Evolutionary conservation across 2,888 invertebrate genomes (phyloP).

Genomic region (Apocheima hispidaria): DNA sequence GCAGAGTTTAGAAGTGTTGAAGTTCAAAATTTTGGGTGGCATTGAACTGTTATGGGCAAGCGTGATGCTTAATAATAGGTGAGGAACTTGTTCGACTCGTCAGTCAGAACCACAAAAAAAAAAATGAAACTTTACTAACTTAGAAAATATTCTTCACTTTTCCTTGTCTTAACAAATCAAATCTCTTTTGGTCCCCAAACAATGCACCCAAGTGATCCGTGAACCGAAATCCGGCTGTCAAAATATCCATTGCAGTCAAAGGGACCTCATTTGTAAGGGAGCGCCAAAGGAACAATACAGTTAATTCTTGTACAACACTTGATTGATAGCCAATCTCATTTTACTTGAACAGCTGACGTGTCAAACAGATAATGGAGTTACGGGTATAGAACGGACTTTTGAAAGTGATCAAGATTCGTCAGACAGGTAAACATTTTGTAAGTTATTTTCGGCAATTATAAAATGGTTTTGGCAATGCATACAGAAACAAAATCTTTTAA

Average conservation of each 20-base stretch:
- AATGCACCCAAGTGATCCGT: slow-evolving; percentile 54
- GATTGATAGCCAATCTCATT: slow-evolving; percentile 77
- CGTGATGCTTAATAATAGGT: too few species aligned
- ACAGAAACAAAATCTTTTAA: too few species aligned
- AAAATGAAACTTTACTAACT: background rate
- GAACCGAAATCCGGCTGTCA: slow-evolving; percentile 64
- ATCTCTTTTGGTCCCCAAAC: slow-evolving; percentile 40
- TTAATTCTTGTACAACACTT: slow-evolving; percentile 76
- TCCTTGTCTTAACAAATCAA: slow-evolving; percentile 40
- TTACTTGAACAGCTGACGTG: slow-evolving; percentile 61
- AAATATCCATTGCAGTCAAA: slow-evolving; percentile 61
- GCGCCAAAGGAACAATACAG: slow-evolving; percentile 76
- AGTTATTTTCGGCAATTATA: background rate
- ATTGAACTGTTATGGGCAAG: too few species aligned
- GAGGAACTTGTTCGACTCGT: too few species aligned
- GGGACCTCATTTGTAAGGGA: slow-evolving; percentile 68
- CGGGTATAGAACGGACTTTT: slow-evolving; percentile 6
- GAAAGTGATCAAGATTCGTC: background rate
- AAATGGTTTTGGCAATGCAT: too few species aligned
- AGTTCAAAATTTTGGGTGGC: too few species aligned
- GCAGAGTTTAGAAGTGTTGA: too few species aligned
- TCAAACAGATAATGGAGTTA: slow-evolving; percentile 52
- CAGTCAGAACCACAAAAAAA: too few species aligned
- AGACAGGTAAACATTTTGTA: background rate
- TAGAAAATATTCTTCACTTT: slow-evolving; percentile 1